Evolutionary conservation across 2,113 vertebrate genomes (phyloP).

Genomic region (Megaleporinus macrocephalus): DNA sequence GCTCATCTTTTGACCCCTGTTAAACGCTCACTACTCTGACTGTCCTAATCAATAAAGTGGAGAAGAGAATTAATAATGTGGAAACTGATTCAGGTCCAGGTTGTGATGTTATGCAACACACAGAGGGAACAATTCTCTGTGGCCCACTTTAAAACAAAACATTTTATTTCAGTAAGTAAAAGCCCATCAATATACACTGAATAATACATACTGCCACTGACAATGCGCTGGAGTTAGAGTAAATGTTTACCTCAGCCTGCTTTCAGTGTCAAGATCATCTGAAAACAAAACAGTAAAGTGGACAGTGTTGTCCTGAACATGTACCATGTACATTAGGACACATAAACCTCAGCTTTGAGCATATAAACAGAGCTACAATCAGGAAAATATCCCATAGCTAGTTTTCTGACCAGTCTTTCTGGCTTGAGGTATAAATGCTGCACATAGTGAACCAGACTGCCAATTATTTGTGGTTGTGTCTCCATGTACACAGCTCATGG

Average conservation of each 20-base stretch:
- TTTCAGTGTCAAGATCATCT: background rate
- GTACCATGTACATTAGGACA: too few species aligned
- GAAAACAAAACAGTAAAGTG: background rate
- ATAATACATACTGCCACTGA: background rate
- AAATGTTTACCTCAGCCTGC: background rate
- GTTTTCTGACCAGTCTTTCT: too few species aligned
- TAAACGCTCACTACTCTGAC: background rate
- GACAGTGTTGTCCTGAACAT: too few species aligned
- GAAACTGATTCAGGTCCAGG: background rate
- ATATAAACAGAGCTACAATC: too few species aligned
- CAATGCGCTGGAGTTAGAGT: background rate
- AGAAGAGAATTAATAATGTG: slow-evolving; percentile 13
- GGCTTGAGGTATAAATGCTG: too few species aligned
- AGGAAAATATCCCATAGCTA: too few species aligned
- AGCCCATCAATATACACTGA: background rate
- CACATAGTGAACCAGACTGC: too few species aligned
- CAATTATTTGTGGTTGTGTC: too few species aligned
- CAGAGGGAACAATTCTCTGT: background rate
- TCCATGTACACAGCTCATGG: too few species aligned
- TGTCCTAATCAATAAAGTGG: slow-evolving; percentile 8
- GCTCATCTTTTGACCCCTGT: background rate
- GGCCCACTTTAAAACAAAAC: background rate
- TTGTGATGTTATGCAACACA: background rate
- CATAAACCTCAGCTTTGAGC: too few species aligned
- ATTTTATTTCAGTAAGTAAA: background rate